Base-by-base conservation (phyloP, 2,888 invertebrate genomes). In the Drosophila testacea region DNA sequence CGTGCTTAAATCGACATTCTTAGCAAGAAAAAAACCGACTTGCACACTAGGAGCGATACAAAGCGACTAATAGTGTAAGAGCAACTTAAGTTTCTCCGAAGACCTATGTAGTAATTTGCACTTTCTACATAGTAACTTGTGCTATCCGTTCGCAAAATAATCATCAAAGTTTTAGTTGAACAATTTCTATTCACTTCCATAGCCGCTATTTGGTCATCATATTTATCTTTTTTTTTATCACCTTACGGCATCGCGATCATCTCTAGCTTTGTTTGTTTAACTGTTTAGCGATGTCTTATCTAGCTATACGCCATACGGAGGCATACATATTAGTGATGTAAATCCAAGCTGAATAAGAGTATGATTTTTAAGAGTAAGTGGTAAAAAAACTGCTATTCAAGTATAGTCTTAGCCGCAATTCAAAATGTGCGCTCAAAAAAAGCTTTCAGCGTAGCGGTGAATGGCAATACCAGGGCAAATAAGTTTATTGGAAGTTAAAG, bases 91-190 rank as follows among this genome's bases (percentile, higher is more conserved):
- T 44, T 51, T 50, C 67, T 69, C 42, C 39, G 60, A 34, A 62
- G 30, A 55, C 30, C 55, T 30, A 9, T 13, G 36, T 54, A 67
- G 52, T 76, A 86, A 86, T 86, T 88, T 47, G 63, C 83, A 88
- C 84, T 57, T 76, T 71, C 11, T 13, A 36, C 54, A 64, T 72
- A 62, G 72, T 56, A 67, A 66, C 44, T 27, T 41, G 30, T 39
- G 52, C 39, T 64, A 64, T n/a, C 36, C 41, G 38, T 44, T 66
- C 27, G 56, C 3, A 4, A 3, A 44, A 11, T 44, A 11, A 27
- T 11, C 57, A 41, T 63, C 59, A 70, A 47, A 22, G 47, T 73
- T 67, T 68, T 32, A 27, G 36, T 48, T 54, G 41, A 60, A 65
- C 44, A 56, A 46, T 13, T 46, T 38, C 13, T 36, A 27, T 22